phyloP scores from a whole-genome alignment of 2,113 vertebrate genomes.

The Excalfactoria chinensis region DNA sequence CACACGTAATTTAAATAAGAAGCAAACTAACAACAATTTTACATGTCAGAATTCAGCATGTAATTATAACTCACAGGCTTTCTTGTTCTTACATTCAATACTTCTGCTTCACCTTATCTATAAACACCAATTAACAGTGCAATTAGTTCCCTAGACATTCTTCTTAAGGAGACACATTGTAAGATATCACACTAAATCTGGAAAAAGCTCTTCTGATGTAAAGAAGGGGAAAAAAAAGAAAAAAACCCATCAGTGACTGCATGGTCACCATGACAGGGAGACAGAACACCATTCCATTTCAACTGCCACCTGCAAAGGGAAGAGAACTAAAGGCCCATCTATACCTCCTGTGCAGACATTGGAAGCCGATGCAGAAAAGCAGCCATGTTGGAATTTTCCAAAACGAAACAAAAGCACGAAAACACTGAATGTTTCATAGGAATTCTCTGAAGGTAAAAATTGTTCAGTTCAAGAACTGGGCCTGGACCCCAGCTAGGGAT shows the following conservation, averaged over 20 bases:
- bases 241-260: not conserved
- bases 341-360: not conserved
- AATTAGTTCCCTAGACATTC: slow-evolving; percentile 67
- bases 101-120: slow-evolving; percentile 54
- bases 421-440: not conserved
- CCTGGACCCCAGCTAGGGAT: not conserved
- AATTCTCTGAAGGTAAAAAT: not conserved
- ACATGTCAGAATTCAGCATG: slow-evolving; percentile 30
- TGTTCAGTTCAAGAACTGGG: not conserved
- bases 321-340: not conserved
- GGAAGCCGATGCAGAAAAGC: slow-evolving; percentile 20
- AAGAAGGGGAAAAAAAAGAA: not conserved
- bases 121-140: slow-evolving; percentile 56
- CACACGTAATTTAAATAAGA: slow-evolving; percentile 28
- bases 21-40: slow-evolving; percentile 38
- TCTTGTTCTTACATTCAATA: slow-evolving; percentile 71
- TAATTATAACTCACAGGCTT: slow-evolving; percentile 42
- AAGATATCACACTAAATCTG: slow-evolving; percentile 19
- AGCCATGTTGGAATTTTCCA: not conserved
- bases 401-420: not conserved
- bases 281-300: not conserved
- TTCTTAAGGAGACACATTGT: slow-evolving; percentile 42
- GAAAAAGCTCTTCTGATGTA: slow-evolving; percentile 4
- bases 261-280: not conserved
- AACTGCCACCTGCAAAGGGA: not conserved